These are phyloP conservation scores for Propsilocerus akamusi DNA, from an alignment of 1,140 invertebrate species.

Conservation along the genomic window DNA sequence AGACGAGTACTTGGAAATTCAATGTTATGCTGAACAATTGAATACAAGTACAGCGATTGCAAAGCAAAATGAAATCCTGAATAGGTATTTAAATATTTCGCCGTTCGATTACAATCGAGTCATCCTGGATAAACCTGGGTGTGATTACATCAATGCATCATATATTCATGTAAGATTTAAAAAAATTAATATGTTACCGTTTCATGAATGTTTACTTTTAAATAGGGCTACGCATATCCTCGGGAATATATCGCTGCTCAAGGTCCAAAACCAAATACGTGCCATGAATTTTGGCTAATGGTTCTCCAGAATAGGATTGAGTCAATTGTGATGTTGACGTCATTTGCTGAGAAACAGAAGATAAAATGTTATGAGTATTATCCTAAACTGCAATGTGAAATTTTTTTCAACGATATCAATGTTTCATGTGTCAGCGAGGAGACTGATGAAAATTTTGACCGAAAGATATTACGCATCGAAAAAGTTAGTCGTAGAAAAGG, in stretches of 20 bases:
- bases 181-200: constrained; percentile 5
- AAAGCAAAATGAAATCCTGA: constrained; percentile 1
- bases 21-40: constrained; percentile 5
- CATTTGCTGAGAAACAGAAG: constrained; percentile 54
- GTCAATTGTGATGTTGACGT: constrained; percentile 62
- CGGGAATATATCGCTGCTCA: constrained; percentile 67
- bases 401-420: constrained; percentile 24
- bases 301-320: constrained; percentile 50
- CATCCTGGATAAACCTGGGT: constrained; percentile 37
- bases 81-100: constrained; percentile 16
- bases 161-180: constrained; percentile 43
- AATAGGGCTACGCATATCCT: constrained; percentile 42
- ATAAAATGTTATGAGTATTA: constrained; percentile 50
- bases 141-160: constrained; percentile 70
- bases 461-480: constrained; percentile 30
- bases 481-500: no score
- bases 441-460: constrained; percentile 30
- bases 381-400: constrained; percentile 30
- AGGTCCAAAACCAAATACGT: constrained; percentile 54
- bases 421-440: constrained; percentile 29
- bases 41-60: neutral
- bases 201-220: constrained; percentile 5
- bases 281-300: constrained; percentile 69
- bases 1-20: constrained; percentile 3
- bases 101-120: constrained; percentile 61